Evolutionary conservation across 1,140 invertebrate genomes (phyloP).

Genomic region (Hetaerina americana): DNA sequence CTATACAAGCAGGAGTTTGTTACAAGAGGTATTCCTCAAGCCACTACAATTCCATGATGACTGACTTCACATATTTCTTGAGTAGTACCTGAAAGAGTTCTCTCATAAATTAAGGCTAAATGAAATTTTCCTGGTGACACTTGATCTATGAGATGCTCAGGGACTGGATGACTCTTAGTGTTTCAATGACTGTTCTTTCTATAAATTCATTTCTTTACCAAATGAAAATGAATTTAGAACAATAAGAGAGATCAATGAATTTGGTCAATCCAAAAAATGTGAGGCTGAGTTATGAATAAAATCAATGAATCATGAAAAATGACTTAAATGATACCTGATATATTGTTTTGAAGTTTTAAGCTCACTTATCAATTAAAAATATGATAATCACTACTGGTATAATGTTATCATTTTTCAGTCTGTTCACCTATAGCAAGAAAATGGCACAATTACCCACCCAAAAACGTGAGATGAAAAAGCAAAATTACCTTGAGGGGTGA

Average conservation of each 20-base stretch:
- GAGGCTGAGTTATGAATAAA: background rate
- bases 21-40: background rate
- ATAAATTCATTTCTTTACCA: too few species aligned
- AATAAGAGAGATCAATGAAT: background rate
- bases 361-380: background rate
- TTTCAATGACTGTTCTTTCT: too few species aligned
- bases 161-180: too few species aligned
- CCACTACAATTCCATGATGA: background rate
- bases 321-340: background rate
- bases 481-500: background rate
- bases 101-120: background rate
- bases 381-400: background rate
- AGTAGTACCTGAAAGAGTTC: too few species aligned
- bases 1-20: too few species aligned
- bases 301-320: background rate
- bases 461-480: background rate
- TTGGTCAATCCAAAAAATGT: background rate
- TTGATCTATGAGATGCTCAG: too few species aligned
- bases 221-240: background rate
- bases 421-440: background rate
- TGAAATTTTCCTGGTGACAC: background rate
- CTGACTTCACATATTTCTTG: too few species aligned
- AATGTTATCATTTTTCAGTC: background rate
- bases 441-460: background rate
- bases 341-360: background rate